Conservation (phyloP, 1,140 invertebrate species). For the Drosophila kanapiae region DNA sequence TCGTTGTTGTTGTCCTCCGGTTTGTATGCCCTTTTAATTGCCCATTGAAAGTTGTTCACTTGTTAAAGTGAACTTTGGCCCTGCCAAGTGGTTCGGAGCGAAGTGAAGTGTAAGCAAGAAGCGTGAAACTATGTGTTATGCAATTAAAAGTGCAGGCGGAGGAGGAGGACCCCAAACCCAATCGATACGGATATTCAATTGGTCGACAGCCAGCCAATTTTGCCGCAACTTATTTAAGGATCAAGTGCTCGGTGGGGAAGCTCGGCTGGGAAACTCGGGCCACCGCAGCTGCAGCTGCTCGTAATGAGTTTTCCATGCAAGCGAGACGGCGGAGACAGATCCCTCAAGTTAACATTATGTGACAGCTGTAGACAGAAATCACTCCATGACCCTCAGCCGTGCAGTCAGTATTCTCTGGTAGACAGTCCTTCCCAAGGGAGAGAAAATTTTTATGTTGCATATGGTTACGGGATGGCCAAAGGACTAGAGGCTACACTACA, state of each 20-base stretch:
- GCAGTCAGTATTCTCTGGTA: background rate
- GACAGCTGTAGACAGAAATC: slow-evolving; percentile 57
- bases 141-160: slow-evolving; percentile 67
- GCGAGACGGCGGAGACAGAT: slow-evolving; percentile 22
- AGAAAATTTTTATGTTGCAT: slow-evolving; percentile 47
- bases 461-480: slow-evolving; percentile 7
- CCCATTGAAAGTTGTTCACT: slow-evolving; percentile 83
- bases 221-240: slow-evolving; percentile 43
- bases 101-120: slow-evolving; percentile 69
- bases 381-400: slow-evolving; percentile 15
- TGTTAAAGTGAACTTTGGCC: slow-evolving; percentile 79
- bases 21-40: slow-evolving; percentile 82
- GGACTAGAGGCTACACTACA: slow-evolving; percentile 7
- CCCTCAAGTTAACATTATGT: slow-evolving; percentile 35
- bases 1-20: slow-evolving; percentile 51
- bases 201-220: slow-evolving; percentile 44
- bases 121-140: slow-evolving; percentile 79
- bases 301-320: slow-evolving; percentile 56
- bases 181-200: slow-evolving; percentile 64
- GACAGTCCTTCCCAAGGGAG: slow-evolving; percentile 3
- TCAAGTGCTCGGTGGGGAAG: slow-evolving; percentile 13
- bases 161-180: slow-evolving; percentile 33
- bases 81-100: slow-evolving; percentile 47
- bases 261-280: slow-evolving; percentile 12
- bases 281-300: slow-evolving; percentile 36